Evolutionary conservation across 2,888 invertebrate species (phyloP).

Genomic region (Belgica antarctica): DNA sequence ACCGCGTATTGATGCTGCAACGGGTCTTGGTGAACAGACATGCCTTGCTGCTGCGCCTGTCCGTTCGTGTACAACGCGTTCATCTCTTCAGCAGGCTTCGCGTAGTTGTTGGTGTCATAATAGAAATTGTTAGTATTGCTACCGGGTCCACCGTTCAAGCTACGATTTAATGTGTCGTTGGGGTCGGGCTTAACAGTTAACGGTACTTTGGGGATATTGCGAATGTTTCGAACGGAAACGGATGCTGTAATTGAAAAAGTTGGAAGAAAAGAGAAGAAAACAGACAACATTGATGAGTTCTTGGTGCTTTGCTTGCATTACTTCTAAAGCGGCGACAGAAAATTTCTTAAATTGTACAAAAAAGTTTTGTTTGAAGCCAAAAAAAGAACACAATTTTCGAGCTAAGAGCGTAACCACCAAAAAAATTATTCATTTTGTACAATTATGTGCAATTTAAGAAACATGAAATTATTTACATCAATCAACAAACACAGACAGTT

Average conservation of each 20-base stretch:
- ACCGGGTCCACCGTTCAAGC: conserved; percentile 17
- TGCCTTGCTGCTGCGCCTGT: conserved; percentile 26
- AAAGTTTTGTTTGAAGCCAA: not conserved
- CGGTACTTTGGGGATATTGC: conserved; percentile 54
- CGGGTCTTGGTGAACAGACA: conserved; percentile 15
- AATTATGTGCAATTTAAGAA: conserved; percentile 44
- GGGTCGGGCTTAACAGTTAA: conserved; percentile 54
- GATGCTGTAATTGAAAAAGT: conserved; percentile 61
- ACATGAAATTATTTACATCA: conserved; percentile 18
- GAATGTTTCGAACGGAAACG: conserved; percentile 61
- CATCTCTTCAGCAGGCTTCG: not conserved
- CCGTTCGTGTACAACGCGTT: conserved; percentile 39
- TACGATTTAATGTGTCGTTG: conserved; percentile 35
- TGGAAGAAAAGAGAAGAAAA: not conserved
- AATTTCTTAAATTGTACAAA: conserved; percentile 35
- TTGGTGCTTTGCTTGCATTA: not conserved
- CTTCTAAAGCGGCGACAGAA: not conserved
- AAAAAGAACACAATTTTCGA: not conserved
- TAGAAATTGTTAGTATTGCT: conserved; percentile 15
- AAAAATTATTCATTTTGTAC: conserved; percentile 31
- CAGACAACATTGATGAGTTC: not conserved
- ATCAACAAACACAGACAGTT: not conserved
- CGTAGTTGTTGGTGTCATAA: conserved; percentile 26
- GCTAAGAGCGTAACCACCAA: conserved; percentile 20
- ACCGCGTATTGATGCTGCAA: conserved; percentile 41